phyloP scores from a whole-genome alignment of 1,140 invertebrate species.

The Andricus grossulariae region DNA sequence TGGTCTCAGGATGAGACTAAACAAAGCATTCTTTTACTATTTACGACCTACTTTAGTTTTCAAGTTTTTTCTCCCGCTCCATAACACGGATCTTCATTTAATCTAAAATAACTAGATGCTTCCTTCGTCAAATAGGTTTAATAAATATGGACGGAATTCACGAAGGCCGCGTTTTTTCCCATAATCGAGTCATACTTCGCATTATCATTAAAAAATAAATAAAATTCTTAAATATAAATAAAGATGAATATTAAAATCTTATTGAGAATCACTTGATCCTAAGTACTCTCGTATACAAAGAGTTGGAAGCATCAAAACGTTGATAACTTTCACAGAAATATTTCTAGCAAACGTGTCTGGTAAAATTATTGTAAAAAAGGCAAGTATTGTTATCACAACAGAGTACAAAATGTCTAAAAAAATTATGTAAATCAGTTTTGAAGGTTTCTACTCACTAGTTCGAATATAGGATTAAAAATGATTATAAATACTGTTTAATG shows the following conservation, averaged over 20 bases:
- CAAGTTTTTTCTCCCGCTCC: constrained; percentile 46
- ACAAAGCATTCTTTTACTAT: constrained; percentile 67
- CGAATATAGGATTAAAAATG: background rate
- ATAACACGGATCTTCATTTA: constrained; percentile 44
- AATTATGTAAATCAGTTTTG: background rate
- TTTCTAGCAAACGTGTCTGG: background rate
- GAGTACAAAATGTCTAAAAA: constrained; percentile 4
- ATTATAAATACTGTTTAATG: background rate
- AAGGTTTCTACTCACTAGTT: too few species aligned
- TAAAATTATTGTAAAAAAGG: constrained; percentile 10
- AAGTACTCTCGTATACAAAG: background rate
- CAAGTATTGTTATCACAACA: background rate
- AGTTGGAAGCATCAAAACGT: constrained; percentile 20
- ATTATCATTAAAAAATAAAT: background rate
- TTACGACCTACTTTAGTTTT: constrained; percentile 45
- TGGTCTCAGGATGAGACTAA: constrained; percentile 70
- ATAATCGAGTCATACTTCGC: background rate
- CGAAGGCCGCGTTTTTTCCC: constrained; percentile 31
- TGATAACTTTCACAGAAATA: constrained; percentile 22
- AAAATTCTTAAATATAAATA: constrained; percentile 1
- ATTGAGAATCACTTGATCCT: background rate
- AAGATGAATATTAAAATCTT: background rate
- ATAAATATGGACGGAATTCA: constrained; percentile 49
- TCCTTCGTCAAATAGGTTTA: constrained; percentile 42
- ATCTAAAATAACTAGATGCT: constrained; percentile 39